Conservation (phyloP, 2,888 invertebrate species). For the Monochamus alternatus region DNA sequence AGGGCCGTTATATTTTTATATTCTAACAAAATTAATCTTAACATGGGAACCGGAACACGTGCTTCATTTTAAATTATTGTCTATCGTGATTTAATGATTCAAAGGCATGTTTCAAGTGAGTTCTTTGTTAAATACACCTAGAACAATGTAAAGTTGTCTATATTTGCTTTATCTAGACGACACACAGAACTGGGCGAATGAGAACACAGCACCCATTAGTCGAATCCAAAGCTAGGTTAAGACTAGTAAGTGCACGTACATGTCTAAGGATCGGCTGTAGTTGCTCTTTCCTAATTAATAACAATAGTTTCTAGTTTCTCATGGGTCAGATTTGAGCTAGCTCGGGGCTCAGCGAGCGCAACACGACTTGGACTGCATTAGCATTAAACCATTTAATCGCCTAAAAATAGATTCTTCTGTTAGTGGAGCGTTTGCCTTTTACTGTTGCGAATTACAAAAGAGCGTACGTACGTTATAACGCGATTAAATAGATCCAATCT, state of each 20-base stretch:
- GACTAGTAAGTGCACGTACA: background rate
- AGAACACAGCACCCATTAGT: no score
- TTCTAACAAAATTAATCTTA: no score
- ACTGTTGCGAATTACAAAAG: constrained; percentile 24
- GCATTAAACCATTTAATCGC: constrained; percentile 14
- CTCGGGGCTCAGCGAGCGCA: background rate
- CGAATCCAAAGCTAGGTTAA: background rate
- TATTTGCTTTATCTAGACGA: no score
- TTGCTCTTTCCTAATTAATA: constrained; percentile 6
- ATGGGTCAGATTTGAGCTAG: constrained; percentile 6
- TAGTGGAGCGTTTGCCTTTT: constrained; percentile 30
- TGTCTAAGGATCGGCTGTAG: background rate
- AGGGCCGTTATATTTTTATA: no score
- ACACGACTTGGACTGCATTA: background rate
- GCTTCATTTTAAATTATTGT: no score
- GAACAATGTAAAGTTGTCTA: no score
- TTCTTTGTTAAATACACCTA: no score
- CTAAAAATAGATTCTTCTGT: constrained; percentile 21
- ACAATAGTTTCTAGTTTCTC: constrained; percentile 10
- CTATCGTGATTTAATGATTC: no score
- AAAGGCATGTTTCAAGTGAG: no score
- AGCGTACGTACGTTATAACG: constrained; percentile 30
- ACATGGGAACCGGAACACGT: no score
- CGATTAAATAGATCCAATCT: constrained; percentile 38
- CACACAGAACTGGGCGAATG: no score